Evolutionary conservation across 2,113 vertebrate species (phyloP).

Genomic region (Dicentrarchus labrax): DNA sequence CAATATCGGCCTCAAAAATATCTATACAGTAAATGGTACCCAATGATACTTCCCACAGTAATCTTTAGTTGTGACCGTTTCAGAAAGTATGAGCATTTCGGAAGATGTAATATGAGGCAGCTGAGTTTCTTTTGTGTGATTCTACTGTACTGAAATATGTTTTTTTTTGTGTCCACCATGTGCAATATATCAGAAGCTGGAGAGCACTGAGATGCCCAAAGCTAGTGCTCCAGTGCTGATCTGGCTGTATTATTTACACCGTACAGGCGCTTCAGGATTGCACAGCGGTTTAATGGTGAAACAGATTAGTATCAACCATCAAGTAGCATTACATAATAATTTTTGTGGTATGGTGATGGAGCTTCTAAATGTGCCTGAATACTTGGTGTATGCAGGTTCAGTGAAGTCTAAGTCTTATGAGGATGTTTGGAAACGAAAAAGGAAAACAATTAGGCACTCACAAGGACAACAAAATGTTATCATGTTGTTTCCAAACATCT

Average conservation of each 20-base stretch:
- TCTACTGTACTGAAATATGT: background rate
- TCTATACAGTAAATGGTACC: background rate
- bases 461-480: slow-evolving; percentile 23
- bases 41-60: background rate
- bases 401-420: background rate
- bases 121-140: background rate
- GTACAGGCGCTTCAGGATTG: background rate
- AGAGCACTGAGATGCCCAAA: background rate
- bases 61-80: background rate
- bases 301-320: background rate
- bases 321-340: background rate
- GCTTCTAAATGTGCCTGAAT: background rate
- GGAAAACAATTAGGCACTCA: background rate
- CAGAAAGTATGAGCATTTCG: background rate
- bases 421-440: background rate
- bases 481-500: slow-evolving; percentile 22
- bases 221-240: background rate
- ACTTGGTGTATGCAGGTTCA: background rate
- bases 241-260: background rate
- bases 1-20: background rate
- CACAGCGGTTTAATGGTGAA: background rate
- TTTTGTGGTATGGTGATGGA: background rate
- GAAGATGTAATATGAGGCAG: background rate
- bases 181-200: background rate
- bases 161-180: background rate